These are phyloP conservation scores for Griposia aprilina DNA, from an alignment of 2,888 invertebrate species.

Conservation along the genomic window DNA sequence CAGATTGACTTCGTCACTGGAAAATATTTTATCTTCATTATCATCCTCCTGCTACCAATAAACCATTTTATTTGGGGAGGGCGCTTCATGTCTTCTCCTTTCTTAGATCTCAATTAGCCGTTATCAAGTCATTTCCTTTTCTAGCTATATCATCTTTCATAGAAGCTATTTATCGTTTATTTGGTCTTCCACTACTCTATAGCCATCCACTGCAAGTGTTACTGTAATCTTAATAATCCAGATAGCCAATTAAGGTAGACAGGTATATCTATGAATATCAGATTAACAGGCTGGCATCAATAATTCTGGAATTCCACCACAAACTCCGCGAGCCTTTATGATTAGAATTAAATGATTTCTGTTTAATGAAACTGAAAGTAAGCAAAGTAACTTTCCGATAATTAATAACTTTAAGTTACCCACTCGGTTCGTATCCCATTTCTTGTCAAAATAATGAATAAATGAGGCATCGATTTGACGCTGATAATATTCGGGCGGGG, in stretches of 20 bases:
- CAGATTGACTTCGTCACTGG: background rate
- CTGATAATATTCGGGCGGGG: background rate
- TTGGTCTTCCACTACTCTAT: no score
- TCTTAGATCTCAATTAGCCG: background rate
- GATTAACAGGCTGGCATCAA: background rate
- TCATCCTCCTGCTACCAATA: background rate
- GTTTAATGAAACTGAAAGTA: slow-evolving; percentile 20
- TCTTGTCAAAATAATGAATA: background rate
- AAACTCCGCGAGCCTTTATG: background rate
- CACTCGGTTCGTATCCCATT: background rate
- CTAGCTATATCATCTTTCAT: background rate
- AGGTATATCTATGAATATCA: background rate
- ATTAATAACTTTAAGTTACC: slow-evolving; percentile 3
- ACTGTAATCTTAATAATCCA: background rate
- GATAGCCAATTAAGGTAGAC: background rate
- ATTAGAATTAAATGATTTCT: background rate
- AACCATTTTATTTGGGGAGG: no score
- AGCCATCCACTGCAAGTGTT: no score
- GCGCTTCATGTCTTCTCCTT: no score
- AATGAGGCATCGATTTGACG: background rate
- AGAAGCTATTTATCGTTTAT: no score
- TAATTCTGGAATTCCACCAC: background rate
- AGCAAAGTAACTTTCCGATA: background rate
- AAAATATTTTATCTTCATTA: background rate
- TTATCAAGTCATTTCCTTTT: background rate